Conservation (phyloP, 2,797 vertebrate genomes). For the Spinibarbus caldwelli region DNA sequence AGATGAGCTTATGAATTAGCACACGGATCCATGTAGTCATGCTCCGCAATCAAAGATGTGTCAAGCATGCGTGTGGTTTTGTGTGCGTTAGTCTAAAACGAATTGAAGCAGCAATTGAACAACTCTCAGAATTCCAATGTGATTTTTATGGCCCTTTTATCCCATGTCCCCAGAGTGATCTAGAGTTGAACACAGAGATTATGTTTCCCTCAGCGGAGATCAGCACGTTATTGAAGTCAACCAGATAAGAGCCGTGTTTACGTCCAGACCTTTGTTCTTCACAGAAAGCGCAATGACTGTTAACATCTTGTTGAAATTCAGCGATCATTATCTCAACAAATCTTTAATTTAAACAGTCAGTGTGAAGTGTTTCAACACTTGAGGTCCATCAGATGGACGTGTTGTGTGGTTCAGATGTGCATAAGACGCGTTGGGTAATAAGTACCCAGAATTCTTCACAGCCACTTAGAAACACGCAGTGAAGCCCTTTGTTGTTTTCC, state of each 20-base stretch:
- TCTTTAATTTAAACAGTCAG: slow-evolving; percentile 32
- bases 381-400: slow-evolving; percentile 22
- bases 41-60: slow-evolving; percentile 25
- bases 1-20: slow-evolving; percentile 21
- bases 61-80: slow-evolving; percentile 44
- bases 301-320: slow-evolving; percentile 26
- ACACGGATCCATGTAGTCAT: slow-evolving; percentile 35
- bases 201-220: slow-evolving; percentile 34
- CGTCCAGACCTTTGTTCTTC: slow-evolving; percentile 36
- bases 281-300: slow-evolving; percentile 25
- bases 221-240: slow-evolving; percentile 37
- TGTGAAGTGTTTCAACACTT: slow-evolving; percentile 30
- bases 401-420: slow-evolving; percentile 28
- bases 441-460: slow-evolving; percentile 51
- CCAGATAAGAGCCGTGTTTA: slow-evolving; percentile 42
- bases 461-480: slow-evolving; percentile 41
- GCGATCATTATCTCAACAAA: slow-evolving; percentile 13
- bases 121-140: slow-evolving; percentile 35
- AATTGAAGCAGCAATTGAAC: slow-evolving; percentile 35
- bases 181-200: slow-evolving; percentile 39
- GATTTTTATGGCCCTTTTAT: slow-evolving; percentile 52
- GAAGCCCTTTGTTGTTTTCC: slow-evolving; percentile 53
- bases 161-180: slow-evolving; percentile 30
- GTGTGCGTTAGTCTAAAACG: slow-evolving; percentile 47
- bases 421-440: slow-evolving; percentile 47